Percentiles rank a stretch among this genome's conserved stretches.
Evolutionary conservation across 1,140 invertebrate genomes (phyloP).

Genomic region (Caerostris darwini): DNA sequence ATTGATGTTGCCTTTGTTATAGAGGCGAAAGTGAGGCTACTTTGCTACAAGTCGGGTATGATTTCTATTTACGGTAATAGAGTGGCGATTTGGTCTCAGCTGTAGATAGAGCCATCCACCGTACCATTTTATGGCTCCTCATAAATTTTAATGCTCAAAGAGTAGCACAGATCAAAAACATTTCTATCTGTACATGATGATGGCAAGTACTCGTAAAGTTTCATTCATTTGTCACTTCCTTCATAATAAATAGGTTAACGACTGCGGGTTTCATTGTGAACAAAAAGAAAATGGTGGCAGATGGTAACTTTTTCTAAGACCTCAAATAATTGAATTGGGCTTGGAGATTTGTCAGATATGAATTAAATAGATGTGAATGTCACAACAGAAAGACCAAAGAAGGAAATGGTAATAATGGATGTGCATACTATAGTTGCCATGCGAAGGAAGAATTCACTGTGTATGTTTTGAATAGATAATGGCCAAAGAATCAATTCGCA

Average conservation of each 20-base stretch:
- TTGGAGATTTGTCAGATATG: neutral
- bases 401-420: conserved; percentile 11
- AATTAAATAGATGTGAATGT: neutral
- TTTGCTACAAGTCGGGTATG: neutral
- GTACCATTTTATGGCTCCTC: neutral
- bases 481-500: too few species aligned
- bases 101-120: neutral
- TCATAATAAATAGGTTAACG: neutral
- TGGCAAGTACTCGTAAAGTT: neutral
- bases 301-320: neutral
- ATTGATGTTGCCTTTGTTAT: too few species aligned
- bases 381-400: neutral
- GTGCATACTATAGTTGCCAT: neutral
- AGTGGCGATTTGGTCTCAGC: conserved; percentile 4
- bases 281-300: neutral
- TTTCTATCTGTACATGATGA: neutral
- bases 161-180: neutral
- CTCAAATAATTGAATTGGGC: neutral
- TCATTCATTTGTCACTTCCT: neutral
- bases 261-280: neutral
- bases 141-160: neutral
- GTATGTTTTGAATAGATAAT: too few species aligned
- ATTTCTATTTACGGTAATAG: conserved; percentile 1
- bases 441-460: too few species aligned
- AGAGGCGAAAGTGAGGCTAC: neutral